A percentile compares a stretch with the other conserved stretches of the same genome.
These are phyloP conservation scores for Coranthus polyacanthus DNA, from an alignment of 2,797 vertebrate genomes.

Conservation along the genomic window DNA sequence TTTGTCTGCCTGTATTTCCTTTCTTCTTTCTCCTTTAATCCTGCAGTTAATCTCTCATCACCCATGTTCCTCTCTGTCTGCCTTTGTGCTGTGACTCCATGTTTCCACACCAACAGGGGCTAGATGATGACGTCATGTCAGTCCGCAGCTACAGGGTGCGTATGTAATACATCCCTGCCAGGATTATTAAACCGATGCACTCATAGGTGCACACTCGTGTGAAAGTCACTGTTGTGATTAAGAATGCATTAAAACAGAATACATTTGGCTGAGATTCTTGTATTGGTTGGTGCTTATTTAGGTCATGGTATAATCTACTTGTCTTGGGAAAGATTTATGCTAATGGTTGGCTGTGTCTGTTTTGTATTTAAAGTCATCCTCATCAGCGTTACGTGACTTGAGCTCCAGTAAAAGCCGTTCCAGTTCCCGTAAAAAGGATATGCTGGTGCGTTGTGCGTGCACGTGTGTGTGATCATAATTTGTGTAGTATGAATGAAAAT, in stretches of 20 bases:
- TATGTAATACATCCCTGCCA: conserved; percentile 72
- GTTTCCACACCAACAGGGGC: conserved; percentile 78
- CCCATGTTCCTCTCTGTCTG: conserved; percentile 53
- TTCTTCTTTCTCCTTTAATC: conserved; percentile 58
- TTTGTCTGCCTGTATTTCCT: conserved; percentile 55
- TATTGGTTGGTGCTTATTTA: conserved; percentile 25
- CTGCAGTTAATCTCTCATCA: conserved; percentile 51
- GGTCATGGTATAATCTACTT: conserved; percentile 6
- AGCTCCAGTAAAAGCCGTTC: conserved; percentile 83
- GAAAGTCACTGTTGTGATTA: conserved; percentile 33
- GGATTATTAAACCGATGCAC: conserved; percentile 25
- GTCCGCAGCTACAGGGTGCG: conserved; percentile 88
- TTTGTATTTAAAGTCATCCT: conserved; percentile 82
- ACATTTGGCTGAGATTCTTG: conserved; percentile 4
- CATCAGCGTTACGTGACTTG: conserved; percentile 82
- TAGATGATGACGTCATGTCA: conserved; percentile 84
- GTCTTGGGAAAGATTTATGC: neutral
- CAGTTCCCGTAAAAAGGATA: conserved; percentile 87
- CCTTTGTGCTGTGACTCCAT: conserved; percentile 67
- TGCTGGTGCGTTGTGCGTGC: conserved; percentile 85
- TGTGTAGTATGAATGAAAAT: conserved; percentile 18
- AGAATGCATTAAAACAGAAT: conserved; percentile 6
- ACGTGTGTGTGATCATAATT: conserved; percentile 33
- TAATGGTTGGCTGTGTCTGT: conserved; percentile 42
- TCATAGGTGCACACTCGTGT: conserved; percentile 27